Evolutionary conservation across 2,113 vertebrate genomes (phyloP), one percentile per base, ranked within the genome.

Genomic region (Proteles cristata): DNA sequence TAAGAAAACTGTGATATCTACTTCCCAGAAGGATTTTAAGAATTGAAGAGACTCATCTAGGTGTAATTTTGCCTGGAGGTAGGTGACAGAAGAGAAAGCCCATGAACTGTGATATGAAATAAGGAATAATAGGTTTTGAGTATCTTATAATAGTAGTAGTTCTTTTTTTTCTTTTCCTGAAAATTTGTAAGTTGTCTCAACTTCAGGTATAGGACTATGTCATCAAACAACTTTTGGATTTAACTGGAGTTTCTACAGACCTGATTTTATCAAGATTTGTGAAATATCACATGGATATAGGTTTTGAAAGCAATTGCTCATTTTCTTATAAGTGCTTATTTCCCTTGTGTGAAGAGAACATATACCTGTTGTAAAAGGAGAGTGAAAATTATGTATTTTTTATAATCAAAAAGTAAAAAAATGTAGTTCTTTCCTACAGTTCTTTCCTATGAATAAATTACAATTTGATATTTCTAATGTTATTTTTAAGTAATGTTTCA

Each of bases 51-150:
- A 90, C 43, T 94, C 80, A 95, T 92, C 35, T 93, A 96, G 87
- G 58, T 88, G 21, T 69, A 96, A 85, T 97, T 97, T 97, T 94
- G 84, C 94, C 93, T 96, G 45, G 58, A 96, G 88, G 39, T 88
- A 93, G 90, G 74, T 97, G 96, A 90, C 84, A 95, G 50, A 92
- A 94, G 61, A 76, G 33, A 88, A 71, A 89, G 53, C 39, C 19
- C 15, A 19, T 88, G 88, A 53, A 61, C 84, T 88, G 1, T 93
- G 83, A 94, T 90, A 82, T 88, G 48, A 96, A 96, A 93, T 85
- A 80, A 82, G 33, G 61, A 94, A 90, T 97, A 95, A 96, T 82
- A 79, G 90, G 26, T 95, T 97, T 95, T 97, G 96, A 98, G 80
- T 96, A 96, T 7, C 66, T 95, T 92, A n/a, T 77, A 97, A 96